phyloP scores from a whole-genome alignment of 2,113 vertebrate genomes.

The Aphyosemion australe region DNA sequence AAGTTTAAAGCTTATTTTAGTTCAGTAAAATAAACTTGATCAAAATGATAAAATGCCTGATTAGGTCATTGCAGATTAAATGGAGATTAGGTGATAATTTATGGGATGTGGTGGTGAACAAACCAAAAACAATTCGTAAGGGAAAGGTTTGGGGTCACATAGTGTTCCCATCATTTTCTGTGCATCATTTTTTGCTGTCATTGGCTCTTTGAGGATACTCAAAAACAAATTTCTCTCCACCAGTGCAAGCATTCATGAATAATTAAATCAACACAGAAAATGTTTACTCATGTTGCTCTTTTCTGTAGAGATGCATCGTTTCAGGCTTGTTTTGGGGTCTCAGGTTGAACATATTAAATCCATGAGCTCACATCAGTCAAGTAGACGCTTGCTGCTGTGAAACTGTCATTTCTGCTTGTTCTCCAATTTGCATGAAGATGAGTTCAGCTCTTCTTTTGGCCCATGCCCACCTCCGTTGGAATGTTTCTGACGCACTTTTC shows the following conservation, averaged over 20 bases:
- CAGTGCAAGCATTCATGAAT: no score
- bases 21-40: background rate
- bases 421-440: slow-evolving; percentile 57
- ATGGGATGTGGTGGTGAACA: no score
- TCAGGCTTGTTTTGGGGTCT: slow-evolving; percentile 18
- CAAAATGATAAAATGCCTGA: background rate
- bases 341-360: slow-evolving; percentile 22
- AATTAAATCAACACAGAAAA: background rate
- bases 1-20: background rate
- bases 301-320: background rate
- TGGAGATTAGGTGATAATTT: background rate
- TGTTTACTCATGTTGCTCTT: background rate
- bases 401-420: slow-evolving; percentile 43
- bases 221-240: no score
- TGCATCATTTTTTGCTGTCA: no score
- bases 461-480: slow-evolving; percentile 22
- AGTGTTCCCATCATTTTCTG: no score
- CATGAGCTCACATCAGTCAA: slow-evolving; percentile 34
- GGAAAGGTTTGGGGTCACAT: background rate
- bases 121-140: no score
- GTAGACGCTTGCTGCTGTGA: slow-evolving; percentile 23
- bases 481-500: slow-evolving; percentile 28
- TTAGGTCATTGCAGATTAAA: background rate
- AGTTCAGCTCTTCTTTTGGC: slow-evolving; percentile 56
- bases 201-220: no score